These are phyloP conservation scores for Volucella zonaria DNA, from an alignment of 2,888 invertebrate genomes.

Conservation along the genomic window DNA sequence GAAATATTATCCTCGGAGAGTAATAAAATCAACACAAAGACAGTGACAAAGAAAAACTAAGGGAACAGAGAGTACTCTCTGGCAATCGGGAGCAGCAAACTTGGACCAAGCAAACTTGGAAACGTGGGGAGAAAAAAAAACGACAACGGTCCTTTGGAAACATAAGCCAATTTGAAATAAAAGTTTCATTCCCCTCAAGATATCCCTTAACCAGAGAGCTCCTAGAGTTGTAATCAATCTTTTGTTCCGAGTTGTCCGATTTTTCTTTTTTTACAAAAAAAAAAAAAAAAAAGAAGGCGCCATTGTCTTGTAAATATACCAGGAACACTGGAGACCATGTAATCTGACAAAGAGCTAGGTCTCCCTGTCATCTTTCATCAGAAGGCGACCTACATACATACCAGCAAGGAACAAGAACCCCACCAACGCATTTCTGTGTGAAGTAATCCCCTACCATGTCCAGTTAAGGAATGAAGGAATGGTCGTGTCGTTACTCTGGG, in stretches of 20 bases:
- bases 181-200: not conserved
- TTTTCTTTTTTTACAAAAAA: conserved; percentile 1
- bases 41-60: not conserved
- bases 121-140: conserved; percentile 3
- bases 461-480: conserved; percentile 18
- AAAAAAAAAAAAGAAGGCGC: not conserved
- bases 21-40: conserved; percentile 44
- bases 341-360: conserved; percentile 11
- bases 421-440: conserved; percentile 1
- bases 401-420: not conserved
- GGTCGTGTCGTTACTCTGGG: conserved; percentile 45
- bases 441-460: not conserved
- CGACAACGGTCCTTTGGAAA: conserved; percentile 16
- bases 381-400: not conserved
- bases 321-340: not conserved
- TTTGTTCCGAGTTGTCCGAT: not conserved
- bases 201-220: conserved; percentile 3
- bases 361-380: conserved; percentile 36
- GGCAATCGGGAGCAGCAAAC: not conserved
- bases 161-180: conserved; percentile 52
- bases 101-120: too few relatives aligned
- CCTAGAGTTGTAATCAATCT: conserved; percentile 38
- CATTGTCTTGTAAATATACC: conserved; percentile 5
- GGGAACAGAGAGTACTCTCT: not conserved
- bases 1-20: conserved; percentile 30